Evolutionary conservation across 2,888 invertebrate genomes (phyloP), one percentile per base, ranked within the genome.

Genomic region (Plagodis dolabraria): DNA sequence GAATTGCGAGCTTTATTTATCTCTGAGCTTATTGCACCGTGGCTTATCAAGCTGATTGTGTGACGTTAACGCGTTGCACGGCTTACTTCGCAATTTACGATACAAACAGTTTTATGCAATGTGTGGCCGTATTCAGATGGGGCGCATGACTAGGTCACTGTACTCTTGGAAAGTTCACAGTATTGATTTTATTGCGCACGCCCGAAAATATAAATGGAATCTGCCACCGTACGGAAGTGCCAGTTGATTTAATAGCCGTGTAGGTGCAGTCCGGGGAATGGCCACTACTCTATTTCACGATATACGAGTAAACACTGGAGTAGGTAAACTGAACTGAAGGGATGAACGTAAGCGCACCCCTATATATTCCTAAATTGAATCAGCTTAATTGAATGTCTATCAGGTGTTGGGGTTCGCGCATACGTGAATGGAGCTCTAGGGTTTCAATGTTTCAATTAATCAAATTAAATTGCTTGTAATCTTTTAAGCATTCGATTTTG

Each of bases 161-260:
- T 86, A 91, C 92, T 85, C 82, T 76, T 82, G 83, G 79, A 87
- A 88, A 90, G 91, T 91, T 90, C 89, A 84, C 87, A 79, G 91
- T 92, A 92, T 92, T 90, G 92, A 92, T 92, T 92, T 92, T 92
- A 92, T 92, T 91, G 91, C 86, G 87, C 89, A 72, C 85, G 87
- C 87, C 91, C 90, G 82, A 88, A 92, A 91, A 91, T 92, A 90
- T 90, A 89, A 90, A 90, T 86, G 86, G 80, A 77, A 77, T 79
- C 75, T 76, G 76, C 67, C 71, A 44, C 52, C 48, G 68, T 76
- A 75, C 76, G 74, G 77, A 78, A 79, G 73, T 78, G 72, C 70
- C 71, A 78, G 71, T 76, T 82, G 78, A 82, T 80, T 80, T 78
- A 77, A 79, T 72, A 70, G 63, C 56, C 63, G 44, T 10, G 10